These are phyloP conservation scores for Phoeniculus purpureus DNA, from an alignment of 2,797 vertebrate species.

Conservation along the genomic window DNA sequence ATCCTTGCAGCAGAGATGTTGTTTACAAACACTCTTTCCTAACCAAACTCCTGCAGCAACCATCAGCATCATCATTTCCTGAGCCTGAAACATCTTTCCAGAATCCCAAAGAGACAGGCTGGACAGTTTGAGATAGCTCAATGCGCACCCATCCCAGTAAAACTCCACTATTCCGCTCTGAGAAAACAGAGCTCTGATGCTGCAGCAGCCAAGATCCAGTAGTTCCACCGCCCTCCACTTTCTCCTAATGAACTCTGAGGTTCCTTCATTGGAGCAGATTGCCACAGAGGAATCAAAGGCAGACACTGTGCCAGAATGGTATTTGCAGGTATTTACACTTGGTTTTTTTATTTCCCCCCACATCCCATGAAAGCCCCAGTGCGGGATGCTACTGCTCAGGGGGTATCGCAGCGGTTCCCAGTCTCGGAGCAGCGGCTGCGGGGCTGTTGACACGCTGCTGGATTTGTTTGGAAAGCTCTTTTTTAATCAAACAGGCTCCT, in stretches of 20 bases:
- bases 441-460: neutral
- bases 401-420: neutral
- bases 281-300: neutral
- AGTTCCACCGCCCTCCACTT: neutral
- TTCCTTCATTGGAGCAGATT: neutral
- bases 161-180: neutral
- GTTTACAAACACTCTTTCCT: neutral
- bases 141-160: neutral
- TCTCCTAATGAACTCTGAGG: neutral
- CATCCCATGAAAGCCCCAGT: neutral
- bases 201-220: neutral
- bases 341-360: neutral
- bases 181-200: neutral
- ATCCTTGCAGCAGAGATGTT: neutral
- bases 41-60: neutral
- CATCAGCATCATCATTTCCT: neutral
- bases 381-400: neutral
- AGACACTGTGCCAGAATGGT: neutral
- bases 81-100: neutral
- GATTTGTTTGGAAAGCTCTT: neutral
- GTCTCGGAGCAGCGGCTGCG: neutral
- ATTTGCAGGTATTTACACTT: neutral
- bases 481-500: neutral
- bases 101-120: neutral
- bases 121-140: neutral